Conservation (phyloP, 2,113 vertebrate species). For the Suricata suricatta region DNA sequence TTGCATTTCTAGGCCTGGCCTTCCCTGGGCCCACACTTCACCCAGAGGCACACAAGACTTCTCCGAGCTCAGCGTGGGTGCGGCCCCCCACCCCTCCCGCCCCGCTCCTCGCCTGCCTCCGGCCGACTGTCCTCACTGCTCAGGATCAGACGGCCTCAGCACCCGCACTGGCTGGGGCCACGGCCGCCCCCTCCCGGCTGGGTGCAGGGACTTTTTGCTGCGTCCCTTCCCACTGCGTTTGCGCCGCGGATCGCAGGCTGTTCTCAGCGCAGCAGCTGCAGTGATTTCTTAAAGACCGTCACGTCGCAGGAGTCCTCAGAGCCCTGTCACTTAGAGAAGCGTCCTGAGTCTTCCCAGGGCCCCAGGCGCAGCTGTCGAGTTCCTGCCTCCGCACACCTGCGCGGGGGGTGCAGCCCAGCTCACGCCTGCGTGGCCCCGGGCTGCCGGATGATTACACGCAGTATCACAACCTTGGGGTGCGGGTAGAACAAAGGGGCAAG, state of each 20-base stretch:
- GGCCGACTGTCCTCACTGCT: neutral
- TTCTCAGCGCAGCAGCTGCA: accelerated
- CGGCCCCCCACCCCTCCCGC: accelerated
- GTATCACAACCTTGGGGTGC: no score
- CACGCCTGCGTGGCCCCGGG: no score
- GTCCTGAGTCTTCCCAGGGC: accelerated
- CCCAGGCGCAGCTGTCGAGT: accelerated
- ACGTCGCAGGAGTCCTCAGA: neutral
- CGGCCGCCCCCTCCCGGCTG: no score
- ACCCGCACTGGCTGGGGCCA: neutral
- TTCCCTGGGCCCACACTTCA: neutral
- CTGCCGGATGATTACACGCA: accelerated
- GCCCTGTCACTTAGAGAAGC: neutral
- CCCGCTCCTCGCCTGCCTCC: no score
- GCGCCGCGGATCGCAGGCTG: neutral
- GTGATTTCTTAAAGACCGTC: accelerated
- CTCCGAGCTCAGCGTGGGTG: accelerated
- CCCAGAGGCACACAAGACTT: neutral
- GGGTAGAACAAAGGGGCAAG: neutral
- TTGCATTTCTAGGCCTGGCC: neutral
- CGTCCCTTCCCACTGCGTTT: neutral
- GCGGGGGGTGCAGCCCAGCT: no score
- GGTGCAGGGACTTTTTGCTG: neutral
- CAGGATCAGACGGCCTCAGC: accelerated
- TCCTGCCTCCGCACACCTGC: neutral